Evolutionary conservation across 2,797 vertebrate species (phyloP).

Genomic region (Onychomys arenicola): DNA sequence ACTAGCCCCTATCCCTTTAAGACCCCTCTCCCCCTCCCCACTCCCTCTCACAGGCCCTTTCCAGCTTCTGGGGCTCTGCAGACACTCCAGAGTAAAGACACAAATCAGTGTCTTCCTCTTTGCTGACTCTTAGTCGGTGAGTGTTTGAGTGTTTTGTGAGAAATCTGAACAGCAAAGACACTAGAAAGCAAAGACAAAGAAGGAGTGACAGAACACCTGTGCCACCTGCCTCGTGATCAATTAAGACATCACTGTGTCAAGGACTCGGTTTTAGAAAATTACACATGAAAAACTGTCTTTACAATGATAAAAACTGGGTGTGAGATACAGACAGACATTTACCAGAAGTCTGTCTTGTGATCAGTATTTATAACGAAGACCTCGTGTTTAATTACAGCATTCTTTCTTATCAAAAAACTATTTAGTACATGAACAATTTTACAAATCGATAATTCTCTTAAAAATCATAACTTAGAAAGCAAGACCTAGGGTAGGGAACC

Average conservation of each 20-base stretch:
- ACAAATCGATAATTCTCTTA: conserved; percentile 24
- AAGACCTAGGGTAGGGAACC: background rate
- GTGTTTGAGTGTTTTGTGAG: conserved; percentile 75
- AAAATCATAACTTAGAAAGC: background rate
- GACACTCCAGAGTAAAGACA: background rate
- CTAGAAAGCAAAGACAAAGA: conserved; percentile 53
- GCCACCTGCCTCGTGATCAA: conserved; percentile 75
- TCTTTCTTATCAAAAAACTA: conserved; percentile 62
- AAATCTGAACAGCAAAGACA: conserved; percentile 16
- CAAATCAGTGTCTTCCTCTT: conserved; percentile 43
- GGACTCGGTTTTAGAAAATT: conserved; percentile 79
- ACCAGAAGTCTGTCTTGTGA: conserved; percentile 27
- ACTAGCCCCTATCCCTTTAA: background rate
- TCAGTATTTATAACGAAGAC: conserved; percentile 65
- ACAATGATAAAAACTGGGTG: conserved; percentile 60
- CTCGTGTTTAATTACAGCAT: conserved; percentile 44
- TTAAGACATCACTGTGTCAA: conserved; percentile 70
- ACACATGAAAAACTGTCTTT: conserved; percentile 74
- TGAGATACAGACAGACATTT: conserved; percentile 16
- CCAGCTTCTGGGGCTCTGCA: background rate
- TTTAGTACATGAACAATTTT: conserved; percentile 46
- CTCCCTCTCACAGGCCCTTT: background rate
- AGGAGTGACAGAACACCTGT: conserved; percentile 77
- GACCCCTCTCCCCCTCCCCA: background rate
- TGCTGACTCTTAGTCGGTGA: background rate